These are phyloP conservation scores for Scrobipalpa costella DNA, from an alignment of 2,888 invertebrate genomes.

Conservation along the genomic window DNA sequence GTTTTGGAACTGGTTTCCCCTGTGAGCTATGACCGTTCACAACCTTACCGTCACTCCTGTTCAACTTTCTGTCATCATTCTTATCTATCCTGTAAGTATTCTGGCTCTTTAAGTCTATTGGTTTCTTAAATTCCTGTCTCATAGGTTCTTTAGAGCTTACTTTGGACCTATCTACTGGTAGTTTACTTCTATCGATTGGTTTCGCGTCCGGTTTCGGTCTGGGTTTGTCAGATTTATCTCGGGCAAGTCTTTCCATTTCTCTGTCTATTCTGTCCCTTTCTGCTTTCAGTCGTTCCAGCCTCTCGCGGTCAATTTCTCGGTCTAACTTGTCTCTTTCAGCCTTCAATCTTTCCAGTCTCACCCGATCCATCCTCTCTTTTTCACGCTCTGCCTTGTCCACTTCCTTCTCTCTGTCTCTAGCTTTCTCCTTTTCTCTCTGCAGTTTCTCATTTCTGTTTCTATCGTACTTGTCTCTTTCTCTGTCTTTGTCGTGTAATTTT, in stretches of 20 bases:
- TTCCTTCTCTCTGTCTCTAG: constrained; percentile 42
- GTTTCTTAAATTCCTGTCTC: constrained; percentile 56
- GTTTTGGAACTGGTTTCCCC: constrained; percentile 56
- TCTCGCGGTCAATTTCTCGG: constrained; percentile 53
- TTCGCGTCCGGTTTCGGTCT: constrained; percentile 62
- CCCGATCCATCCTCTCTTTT: constrained; percentile 54
- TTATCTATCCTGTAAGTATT: constrained; percentile 78
- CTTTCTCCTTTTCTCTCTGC: constrained; percentile 42
- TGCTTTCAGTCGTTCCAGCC: constrained; percentile 65
- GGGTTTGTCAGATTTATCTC: constrained; percentile 66
- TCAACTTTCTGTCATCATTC: constrained; percentile 62
- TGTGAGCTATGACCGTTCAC: constrained; percentile 59
- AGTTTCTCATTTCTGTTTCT: constrained; percentile 48
- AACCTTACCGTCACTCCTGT: constrained; percentile 54
- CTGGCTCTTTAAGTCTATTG: constrained; percentile 72
- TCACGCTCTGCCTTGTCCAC: constrained; percentile 45
- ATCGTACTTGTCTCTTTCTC: constrained; percentile 38
- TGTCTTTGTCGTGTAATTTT: constrained; percentile 50
- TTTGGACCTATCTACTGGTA: constrained; percentile 57
- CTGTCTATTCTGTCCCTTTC: constrained; percentile 71
- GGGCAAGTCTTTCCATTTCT: constrained; percentile 66
- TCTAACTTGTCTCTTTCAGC: constrained; percentile 61
- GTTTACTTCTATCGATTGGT: constrained; percentile 48
- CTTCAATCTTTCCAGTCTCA: constrained; percentile 63
- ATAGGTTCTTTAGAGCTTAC: constrained; percentile 48